Evolutionary conservation across 2,113 vertebrate genomes (phyloP).

Genomic region (Proteles cristata): DNA sequence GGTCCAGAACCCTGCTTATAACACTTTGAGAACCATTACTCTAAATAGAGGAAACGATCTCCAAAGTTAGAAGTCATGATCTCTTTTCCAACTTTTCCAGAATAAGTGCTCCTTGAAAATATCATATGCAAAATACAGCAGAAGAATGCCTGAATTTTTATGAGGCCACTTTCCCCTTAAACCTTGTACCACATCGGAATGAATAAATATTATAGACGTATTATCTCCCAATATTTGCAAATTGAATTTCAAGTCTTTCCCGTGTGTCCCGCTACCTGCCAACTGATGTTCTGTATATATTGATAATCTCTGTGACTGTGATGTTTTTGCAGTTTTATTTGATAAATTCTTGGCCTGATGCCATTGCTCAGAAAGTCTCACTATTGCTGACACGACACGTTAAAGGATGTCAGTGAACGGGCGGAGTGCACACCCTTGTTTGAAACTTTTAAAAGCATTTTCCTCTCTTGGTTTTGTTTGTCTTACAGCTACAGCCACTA

Average conservation of each 20-base stretch:
- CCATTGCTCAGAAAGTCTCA: neutral
- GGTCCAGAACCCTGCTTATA: rapidly evolving
- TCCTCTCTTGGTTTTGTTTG: neutral
- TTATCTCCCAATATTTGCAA: neutral
- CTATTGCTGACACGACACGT: rapidly evolving
- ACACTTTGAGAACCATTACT: neutral
- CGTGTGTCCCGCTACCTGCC: neutral
- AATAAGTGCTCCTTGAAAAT: neutral
- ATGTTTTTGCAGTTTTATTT: neutral
- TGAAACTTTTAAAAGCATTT: neutral
- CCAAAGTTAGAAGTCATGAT: neutral
- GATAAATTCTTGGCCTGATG: neutral
- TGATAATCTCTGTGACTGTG: neutral
- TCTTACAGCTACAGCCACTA: rapidly evolving
- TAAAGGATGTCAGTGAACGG: neutral
- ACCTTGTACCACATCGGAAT: neutral
- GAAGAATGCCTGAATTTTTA: neutral
- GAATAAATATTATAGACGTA: neutral
- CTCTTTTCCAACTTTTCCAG: neutral
- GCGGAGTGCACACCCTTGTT: neutral
- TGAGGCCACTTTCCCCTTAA: neutral
- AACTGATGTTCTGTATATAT: rapidly evolving
- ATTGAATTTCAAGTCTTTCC: neutral
- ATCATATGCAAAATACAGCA: neutral
- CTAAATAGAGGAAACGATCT: neutral